Percentiles rank a stretch among this genome's conserved stretches.
Evolutionary conservation across 2,888 invertebrate species (phyloP).

Genomic region (Hypomecis atomaria): DNA sequence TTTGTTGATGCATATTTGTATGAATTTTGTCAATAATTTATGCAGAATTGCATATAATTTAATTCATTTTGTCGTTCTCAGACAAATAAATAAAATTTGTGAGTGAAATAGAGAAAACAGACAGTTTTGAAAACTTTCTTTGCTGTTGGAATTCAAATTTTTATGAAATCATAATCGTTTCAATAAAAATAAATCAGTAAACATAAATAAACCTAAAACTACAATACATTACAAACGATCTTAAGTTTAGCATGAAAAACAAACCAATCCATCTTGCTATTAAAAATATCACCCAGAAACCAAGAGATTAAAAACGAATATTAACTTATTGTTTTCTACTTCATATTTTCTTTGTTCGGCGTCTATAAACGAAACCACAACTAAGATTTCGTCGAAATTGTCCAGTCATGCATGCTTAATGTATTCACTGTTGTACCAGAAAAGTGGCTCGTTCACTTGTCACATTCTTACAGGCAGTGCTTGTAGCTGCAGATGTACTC

Average conservation of each 20-base stretch:
- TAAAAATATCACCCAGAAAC: too few relatives aligned
- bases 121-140: constrained; percentile 2
- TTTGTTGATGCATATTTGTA: not conserved
- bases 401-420: constrained; percentile 53
- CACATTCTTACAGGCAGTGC: constrained; percentile 35
- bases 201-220: too few relatives aligned
- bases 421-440: constrained; percentile 49
- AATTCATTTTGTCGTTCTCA: constrained; percentile 2
- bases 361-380: constrained; percentile 2
- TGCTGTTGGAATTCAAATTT: not conserved
- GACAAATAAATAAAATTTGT: constrained; percentile 16
- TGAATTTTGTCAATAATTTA: constrained; percentile 8
- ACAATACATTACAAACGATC: too few relatives aligned
- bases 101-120: constrained; percentile 17
- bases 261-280: too few relatives aligned
- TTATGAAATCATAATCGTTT: not conserved
- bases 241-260: too few relatives aligned
- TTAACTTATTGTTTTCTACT: not conserved
- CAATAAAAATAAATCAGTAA: not conserved
- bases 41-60: constrained; percentile 15
- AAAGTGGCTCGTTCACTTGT: constrained; percentile 44
- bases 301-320: too few relatives aligned
- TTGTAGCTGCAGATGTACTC: constrained; percentile 29
- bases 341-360: not conserved
- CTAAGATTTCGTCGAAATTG: constrained; percentile 40